Evolutionary conservation across 2,888 invertebrate genomes (phyloP).

Genomic region (Brachynemurus nebulosus): DNA sequence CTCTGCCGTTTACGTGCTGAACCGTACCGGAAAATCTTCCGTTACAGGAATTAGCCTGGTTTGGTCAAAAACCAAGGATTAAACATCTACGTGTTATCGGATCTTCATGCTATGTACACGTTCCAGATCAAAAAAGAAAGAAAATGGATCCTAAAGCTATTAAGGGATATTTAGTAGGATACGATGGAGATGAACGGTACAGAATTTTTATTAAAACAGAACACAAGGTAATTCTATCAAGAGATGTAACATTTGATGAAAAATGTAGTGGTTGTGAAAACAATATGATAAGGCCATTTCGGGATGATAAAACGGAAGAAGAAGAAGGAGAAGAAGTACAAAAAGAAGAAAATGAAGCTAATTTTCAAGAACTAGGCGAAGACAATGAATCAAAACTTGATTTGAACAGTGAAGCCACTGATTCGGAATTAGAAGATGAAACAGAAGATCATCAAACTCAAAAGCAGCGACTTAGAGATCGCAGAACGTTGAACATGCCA

Average conservation of each 20-base stretch:
- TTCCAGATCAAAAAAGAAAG: neutral
- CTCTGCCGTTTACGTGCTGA: neutral
- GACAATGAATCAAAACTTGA: no score
- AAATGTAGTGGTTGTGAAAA: neutral
- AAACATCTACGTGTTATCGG: no score
- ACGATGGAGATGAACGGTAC: neutral
- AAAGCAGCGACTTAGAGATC: neutral
- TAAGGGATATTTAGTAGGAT: neutral
- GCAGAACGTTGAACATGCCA: neutral
- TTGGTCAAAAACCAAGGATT: neutral
- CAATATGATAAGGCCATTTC: neutral
- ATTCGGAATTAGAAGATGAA: no score
- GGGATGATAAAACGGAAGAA: neutral
- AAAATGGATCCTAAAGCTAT: neutral
- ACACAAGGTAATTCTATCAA: neutral
- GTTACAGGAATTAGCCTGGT: neutral
- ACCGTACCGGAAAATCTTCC: neutral
- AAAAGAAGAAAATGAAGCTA: no score
- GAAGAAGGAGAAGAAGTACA: neutral
- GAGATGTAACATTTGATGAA: neutral
- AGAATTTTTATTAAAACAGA: neutral
- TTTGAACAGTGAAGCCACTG: no score
- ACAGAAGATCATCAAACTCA: no score
- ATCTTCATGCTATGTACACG: neutral
- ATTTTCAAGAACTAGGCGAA: no score